Conservation (phyloP, 2,797 vertebrate genomes). For the Lagorchestes hirsutus region DNA sequence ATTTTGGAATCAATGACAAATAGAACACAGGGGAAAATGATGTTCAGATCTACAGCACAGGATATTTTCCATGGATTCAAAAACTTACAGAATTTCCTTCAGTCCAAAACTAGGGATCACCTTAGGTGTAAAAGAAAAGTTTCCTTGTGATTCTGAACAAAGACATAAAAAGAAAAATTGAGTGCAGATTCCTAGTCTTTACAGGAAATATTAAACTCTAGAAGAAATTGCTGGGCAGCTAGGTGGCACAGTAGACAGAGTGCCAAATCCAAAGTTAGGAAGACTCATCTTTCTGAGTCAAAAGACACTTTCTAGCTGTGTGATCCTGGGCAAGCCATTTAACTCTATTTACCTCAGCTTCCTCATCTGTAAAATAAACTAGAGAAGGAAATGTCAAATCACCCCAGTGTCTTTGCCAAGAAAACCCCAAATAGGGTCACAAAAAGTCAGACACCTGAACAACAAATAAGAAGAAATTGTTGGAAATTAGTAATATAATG, state of each 20-base stretch:
- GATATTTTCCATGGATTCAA: constrained; percentile 83
- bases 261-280: neutral
- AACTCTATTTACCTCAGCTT: neutral
- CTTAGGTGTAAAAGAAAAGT: constrained; percentile 81
- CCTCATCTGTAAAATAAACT: neutral
- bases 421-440: neutral
- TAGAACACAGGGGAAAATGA: constrained; percentile 85
- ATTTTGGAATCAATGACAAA: constrained; percentile 78
- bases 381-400: neutral
- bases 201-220: neutral
- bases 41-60: constrained; percentile 84
- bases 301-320: neutral
- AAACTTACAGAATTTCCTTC: constrained; percentile 83
- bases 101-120: constrained; percentile 85
- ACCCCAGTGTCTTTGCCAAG: neutral
- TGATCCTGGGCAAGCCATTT: neutral
- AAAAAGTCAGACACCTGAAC: neutral
- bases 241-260: neutral
- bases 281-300: neutral
- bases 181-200: neutral
- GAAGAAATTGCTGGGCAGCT: neutral
- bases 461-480: constrained; percentile 2
- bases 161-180: constrained; percentile 36
- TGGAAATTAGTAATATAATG: neutral
- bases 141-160: constrained; percentile 78